These are phyloP conservation scores for Catamblyrhynchus diadema DNA, from an alignment of 2,797 vertebrate genomes.

Conservation along the genomic window DNA sequence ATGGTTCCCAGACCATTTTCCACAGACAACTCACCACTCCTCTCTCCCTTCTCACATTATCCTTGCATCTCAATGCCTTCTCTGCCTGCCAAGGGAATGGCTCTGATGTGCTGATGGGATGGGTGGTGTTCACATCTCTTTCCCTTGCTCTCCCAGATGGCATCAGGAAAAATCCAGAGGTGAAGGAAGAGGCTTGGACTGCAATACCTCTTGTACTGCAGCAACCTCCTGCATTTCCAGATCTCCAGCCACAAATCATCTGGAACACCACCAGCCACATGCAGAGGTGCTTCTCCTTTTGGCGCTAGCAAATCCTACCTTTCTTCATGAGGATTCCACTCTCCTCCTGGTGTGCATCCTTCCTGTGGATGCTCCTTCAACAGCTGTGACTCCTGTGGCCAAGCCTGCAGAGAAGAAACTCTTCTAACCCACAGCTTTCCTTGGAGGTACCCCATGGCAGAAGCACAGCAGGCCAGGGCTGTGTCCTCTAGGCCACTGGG, in stretches of 20 bases:
- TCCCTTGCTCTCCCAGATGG: background rate
- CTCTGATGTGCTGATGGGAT: background rate
- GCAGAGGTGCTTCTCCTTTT: background rate
- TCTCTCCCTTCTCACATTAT: background rate
- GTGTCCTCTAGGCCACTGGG: background rate
- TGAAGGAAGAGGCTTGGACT: background rate
- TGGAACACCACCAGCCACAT: background rate
- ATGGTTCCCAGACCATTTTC: background rate
- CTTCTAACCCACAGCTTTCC: background rate
- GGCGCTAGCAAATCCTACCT: background rate
- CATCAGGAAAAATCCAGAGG: background rate
- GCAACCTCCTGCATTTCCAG: background rate
- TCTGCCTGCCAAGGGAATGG: background rate
- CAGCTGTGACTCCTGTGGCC: background rate
- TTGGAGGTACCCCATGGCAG: background rate
- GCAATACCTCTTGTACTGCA: background rate
- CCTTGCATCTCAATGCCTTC: background rate
- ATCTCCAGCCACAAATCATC: background rate
- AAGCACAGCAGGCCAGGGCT: background rate
- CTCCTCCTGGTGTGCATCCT: background rate
- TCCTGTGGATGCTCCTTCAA: background rate
- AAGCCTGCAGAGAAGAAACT: background rate
- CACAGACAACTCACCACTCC: background rate
- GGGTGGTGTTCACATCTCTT: background rate
- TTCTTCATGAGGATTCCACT: background rate